A percentile compares a stretch with the other conserved stretches of the same genome.
phyloP scores from a whole-genome alignment of 1,140 invertebrate species.

The Cotesia typhae region DNA sequence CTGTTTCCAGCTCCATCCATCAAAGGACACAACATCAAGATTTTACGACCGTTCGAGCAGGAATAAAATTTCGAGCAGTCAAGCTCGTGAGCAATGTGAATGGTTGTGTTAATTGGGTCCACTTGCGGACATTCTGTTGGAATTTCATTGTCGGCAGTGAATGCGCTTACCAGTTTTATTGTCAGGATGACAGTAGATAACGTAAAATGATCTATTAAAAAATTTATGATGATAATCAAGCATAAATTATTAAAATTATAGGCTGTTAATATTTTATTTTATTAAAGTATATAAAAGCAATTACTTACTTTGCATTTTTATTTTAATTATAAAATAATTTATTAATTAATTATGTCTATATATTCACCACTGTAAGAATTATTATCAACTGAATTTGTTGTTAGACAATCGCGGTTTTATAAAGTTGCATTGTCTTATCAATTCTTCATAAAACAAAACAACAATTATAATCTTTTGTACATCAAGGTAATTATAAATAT shows the following conservation, averaged over 20 bases:
- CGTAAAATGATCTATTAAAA: neutral
- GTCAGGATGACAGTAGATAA: neutral
- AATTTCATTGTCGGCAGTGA: neutral
- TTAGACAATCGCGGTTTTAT: neutral
- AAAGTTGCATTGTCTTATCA: slow-evolving; percentile 12
- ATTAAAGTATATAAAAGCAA: neutral
- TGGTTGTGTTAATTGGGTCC: slow-evolving; percentile 24
- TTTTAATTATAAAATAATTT: neutral
- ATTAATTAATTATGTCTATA: neutral
- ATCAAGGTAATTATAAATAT: too few species aligned
- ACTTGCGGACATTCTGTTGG: slow-evolving; percentile 39
- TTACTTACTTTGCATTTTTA: neutral
- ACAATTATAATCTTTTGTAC: too few species aligned
- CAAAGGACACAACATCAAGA: slow-evolving; percentile 61
- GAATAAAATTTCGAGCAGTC: slow-evolving; percentile 68
- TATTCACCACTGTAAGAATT: neutral
- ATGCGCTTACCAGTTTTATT: neutral
- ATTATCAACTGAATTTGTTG: neutral
- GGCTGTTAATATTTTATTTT: neutral
- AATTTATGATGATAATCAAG: neutral
- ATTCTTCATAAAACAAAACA: neutral
- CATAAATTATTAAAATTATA: too few species aligned
- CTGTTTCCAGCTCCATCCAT: slow-evolving; percentile 36
- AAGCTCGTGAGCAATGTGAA: slow-evolving; percentile 60
- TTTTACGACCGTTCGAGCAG: slow-evolving; percentile 63